Evolutionary conservation across 2,888 invertebrate genomes (phyloP).

Genomic region (Microchrysa polita): DNA sequence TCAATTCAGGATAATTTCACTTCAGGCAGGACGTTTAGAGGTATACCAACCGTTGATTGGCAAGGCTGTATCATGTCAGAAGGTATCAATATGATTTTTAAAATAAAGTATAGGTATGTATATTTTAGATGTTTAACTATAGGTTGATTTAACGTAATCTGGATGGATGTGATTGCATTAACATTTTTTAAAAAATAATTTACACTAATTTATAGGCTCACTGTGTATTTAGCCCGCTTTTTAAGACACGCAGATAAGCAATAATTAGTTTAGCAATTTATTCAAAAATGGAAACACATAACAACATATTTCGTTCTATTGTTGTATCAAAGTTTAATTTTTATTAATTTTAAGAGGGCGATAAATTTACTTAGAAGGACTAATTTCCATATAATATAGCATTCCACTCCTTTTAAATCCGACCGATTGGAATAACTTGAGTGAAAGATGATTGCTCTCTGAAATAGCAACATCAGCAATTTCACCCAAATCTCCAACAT

Average conservation of each 20-base stretch:
- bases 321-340: too few relatives aligned
- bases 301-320: too few relatives aligned
- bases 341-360: too few relatives aligned
- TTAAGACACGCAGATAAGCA: too few relatives aligned
- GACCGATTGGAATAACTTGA: constrained; percentile 2
- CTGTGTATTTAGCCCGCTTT: too few relatives aligned
- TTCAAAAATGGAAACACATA: too few relatives aligned
- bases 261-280: too few relatives aligned
- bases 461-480: background rate
- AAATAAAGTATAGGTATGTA: too few relatives aligned
- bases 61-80: background rate
- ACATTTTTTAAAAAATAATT: too few relatives aligned
- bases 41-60: background rate
- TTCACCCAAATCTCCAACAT: constrained; percentile 1
- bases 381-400: constrained; percentile 10
- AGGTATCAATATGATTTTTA: constrained; percentile 1
- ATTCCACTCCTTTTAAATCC: constrained; percentile 6
- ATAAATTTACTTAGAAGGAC: background rate
- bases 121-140: background rate
- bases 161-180: too few relatives aligned
- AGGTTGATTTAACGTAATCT: background rate
- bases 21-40: background rate
- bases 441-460: background rate
- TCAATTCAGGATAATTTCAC: constrained; percentile 14
- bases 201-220: too few relatives aligned